Evolutionary conservation across 2,888 invertebrate species (phyloP).

Genomic region (Phortica okadai): DNA sequence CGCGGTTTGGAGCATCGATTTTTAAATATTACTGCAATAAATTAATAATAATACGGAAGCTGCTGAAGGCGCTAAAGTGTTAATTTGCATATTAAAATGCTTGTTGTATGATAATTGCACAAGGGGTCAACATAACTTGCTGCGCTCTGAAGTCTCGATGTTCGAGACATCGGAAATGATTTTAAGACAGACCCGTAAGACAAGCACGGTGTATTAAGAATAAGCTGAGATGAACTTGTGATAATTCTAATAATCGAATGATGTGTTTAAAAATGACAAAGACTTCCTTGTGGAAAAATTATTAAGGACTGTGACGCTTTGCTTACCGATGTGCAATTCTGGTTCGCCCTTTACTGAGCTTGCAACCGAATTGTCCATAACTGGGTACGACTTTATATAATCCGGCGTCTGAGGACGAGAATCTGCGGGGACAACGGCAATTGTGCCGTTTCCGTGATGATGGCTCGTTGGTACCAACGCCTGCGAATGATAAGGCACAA

Average conservation of each 20-base stretch:
- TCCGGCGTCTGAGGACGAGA: conserved; percentile 76
- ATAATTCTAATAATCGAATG: background rate
- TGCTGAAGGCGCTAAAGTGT: conserved; percentile 22
- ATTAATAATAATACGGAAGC: conserved; percentile 24
- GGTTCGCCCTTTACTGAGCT: conserved; percentile 76
- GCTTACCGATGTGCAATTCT: conserved; percentile 76
- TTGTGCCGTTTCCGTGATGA: conserved; percentile 47
- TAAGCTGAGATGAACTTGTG: background rate
- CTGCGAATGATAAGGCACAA: conserved; percentile 26
- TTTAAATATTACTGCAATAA: background rate
- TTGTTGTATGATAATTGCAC: conserved; percentile 12
- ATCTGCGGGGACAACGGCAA: conserved; percentile 67
- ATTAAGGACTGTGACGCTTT: background rate
- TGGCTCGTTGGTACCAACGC: conserved; percentile 25
- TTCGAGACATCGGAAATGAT: background rate
- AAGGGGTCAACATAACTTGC: conserved; percentile 35
- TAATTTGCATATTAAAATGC: conserved; percentile 18
- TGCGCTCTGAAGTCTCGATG: background rate
- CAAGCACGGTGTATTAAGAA: background rate
- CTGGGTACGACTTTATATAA: conserved; percentile 76
- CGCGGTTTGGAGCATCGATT: background rate
- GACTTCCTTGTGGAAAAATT: background rate
- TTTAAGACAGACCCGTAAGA: background rate
- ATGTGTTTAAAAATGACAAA: no score
- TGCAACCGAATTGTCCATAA: conserved; percentile 77